Evolutionary conservation across 2,888 invertebrate species (phyloP).

Genomic region (Agrypnus murinus): DNA sequence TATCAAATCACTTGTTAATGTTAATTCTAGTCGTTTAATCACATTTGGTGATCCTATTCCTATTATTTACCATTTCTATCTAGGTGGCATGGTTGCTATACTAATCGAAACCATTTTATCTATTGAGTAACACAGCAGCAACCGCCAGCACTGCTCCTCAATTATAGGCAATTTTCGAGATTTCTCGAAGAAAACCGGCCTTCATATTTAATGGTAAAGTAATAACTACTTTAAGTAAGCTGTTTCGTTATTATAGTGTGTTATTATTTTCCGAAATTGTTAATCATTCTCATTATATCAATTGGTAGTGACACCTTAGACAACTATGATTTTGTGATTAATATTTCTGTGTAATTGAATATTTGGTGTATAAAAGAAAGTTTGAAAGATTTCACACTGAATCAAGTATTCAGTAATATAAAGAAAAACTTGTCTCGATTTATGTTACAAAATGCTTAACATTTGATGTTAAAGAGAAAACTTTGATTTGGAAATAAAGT

Average conservation of each 20-base stretch:
- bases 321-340: too few relatives aligned
- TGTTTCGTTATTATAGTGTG: constrained; percentile 5
- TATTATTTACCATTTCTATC: constrained; percentile 13
- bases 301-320: not conserved
- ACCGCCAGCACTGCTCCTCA: constrained; percentile 9
- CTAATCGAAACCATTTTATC: constrained; percentile 14
- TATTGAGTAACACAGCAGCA: constrained; percentile 20
- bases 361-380: too few relatives aligned
- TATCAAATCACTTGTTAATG: constrained; percentile 14
- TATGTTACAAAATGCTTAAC: too few relatives aligned
- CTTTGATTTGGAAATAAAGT: too few relatives aligned
- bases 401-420: too few relatives aligned
- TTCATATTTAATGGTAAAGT: constrained; percentile 9
- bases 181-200: constrained; percentile 23
- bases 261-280: constrained; percentile 14
- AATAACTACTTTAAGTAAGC: constrained; percentile 14
- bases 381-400: too few relatives aligned
- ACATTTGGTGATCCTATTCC: constrained; percentile 9
- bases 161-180: constrained; percentile 20
- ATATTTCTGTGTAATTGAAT: too few relatives aligned
- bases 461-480: too few relatives aligned
- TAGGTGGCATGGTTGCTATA: constrained; percentile 6
- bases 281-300: not conserved
- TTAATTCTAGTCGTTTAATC: constrained; percentile 16
- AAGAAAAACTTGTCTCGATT: too few relatives aligned